Base-by-base conservation (phyloP, 1,140 invertebrate genomes). In the Trichonephila clavata region DNA sequence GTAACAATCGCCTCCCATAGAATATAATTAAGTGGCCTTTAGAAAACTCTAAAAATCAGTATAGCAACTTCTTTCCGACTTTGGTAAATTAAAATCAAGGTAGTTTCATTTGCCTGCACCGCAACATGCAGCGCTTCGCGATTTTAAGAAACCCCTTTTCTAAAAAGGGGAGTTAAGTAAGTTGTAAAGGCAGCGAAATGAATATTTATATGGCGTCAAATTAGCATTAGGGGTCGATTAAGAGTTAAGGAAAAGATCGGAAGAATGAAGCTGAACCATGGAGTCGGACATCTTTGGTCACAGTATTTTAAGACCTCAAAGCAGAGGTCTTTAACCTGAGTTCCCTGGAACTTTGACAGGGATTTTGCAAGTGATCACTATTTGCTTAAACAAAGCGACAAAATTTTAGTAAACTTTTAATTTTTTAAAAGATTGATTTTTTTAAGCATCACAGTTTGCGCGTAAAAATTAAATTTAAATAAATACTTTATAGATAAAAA, bases 151-250 rank as follows among this genome's bases (percentile, higher is more conserved):
- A 43, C 24, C 18, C n/a, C 27, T 18, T 92, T 91, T 27, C 65
- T 43, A 84, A 84, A 92, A 92, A 92, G 84, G 90, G 61, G 71
- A 92, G 90, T 84, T 84, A 65, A 92, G 80, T 92, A 84, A 92
- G 90, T 68, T 92, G 90, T 84, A 92, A 92, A 92, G 77, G 90
- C 61, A 92, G n/a, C 1, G 60, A 43, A 92, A 92, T 92, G 90
- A 92, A 92, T 92, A 92, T 92, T 92, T 92, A 92, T 92, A 92
- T 92, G 80, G 81, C 80, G 77, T 65, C 90, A 92, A 84, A 92
- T 92, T 83, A 92, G 80, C 90, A 84, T 92, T 84, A 92, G 77
- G 61, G 80, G 77, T 92, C 80, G 80, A 92, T 84, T 92, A 84
- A 83, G 80, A 92, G 57, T 50, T 43, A 50, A 83, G 59, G 32